Evolutionary conservation across 92 coral and sea anemone species (phyloP).

Genomic region (Porites rus): DNA sequence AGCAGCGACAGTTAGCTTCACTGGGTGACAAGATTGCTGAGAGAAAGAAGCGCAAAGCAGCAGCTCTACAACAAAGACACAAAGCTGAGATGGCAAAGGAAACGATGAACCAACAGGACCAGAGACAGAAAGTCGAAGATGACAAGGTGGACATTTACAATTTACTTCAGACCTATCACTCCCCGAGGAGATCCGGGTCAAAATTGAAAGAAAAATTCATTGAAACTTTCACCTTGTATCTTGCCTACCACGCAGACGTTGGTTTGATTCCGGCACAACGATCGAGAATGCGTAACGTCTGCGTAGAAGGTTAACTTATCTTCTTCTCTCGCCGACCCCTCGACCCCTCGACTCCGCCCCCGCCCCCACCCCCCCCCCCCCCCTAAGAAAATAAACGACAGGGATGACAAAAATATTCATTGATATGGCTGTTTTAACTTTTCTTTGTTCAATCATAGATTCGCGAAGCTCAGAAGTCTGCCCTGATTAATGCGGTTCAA

Average conservation of each 20-base stretch:
- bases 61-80: conserved; percentile 82
- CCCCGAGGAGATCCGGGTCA: too few relatives aligned
- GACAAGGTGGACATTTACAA: conserved; percentile 81
- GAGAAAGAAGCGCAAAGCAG: conserved; percentile 83
- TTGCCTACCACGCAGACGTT: too few relatives aligned
- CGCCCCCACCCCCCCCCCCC: too few relatives aligned
- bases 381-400: background rate
- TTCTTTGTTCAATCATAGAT: conserved; percentile 43
- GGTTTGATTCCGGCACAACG: too few relatives aligned
- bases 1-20: conserved; percentile 83
- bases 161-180: too few relatives aligned
- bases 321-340: too few relatives aligned
- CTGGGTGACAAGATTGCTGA: conserved; percentile 90
- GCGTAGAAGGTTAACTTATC: too few relatives aligned
- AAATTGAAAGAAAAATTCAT: too few relatives aligned
- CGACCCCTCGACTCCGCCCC: too few relatives aligned
- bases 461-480: conserved; percentile 84
- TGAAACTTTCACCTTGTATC: too few relatives aligned
- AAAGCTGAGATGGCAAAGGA: conserved; percentile 88
- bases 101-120: conserved; percentile 86
- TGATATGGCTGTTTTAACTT: background rate
- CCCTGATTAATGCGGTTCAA: conserved; percentile 84
- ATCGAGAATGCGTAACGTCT: too few relatives aligned
- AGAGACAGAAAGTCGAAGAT: conserved; percentile 81
- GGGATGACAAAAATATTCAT: background rate